phyloP scores from a whole-genome alignment of 2,797 vertebrate genomes.

The Mustela erminea region DNA sequence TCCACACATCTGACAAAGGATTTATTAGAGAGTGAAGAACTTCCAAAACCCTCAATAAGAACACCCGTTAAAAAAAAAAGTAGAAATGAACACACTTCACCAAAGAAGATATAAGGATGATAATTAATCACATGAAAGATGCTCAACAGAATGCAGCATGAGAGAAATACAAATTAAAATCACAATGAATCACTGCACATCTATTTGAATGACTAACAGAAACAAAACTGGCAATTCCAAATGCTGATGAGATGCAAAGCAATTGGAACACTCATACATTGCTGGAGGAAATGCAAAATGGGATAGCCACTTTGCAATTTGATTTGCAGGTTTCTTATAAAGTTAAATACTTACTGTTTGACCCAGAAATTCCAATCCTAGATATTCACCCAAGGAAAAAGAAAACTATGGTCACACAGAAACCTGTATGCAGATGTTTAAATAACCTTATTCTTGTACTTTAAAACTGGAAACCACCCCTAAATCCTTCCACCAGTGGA shows the following conservation, averaged over 20 bases:
- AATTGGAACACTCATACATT: background rate
- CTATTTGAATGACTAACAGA: slow-evolving; percentile 13
- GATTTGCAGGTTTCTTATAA: background rate
- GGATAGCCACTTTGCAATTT: background rate
- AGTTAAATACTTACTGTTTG: background rate
- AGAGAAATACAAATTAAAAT: slow-evolving; percentile 25
- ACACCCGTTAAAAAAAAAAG: background rate
- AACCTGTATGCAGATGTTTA: background rate
- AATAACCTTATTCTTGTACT: background rate
- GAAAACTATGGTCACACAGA: background rate
- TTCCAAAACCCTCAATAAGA: slow-evolving; percentile 32
- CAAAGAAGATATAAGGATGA: background rate
- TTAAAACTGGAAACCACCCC: background rate
- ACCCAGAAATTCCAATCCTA: background rate
- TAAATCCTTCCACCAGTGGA: background rate
- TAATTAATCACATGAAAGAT: slow-evolving; percentile 21
- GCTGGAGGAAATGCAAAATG: background rate
- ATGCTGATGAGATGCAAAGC: background rate
- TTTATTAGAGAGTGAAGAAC: background rate
- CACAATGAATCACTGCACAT: background rate
- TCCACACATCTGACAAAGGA: background rate
- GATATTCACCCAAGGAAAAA: background rate
- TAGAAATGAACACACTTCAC: background rate
- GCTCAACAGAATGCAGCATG: background rate
- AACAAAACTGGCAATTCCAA: slow-evolving; percentile 36